Evolutionary conservation across 1,140 invertebrate species (phyloP).

Genomic region (Bicyclus anynana): DNA sequence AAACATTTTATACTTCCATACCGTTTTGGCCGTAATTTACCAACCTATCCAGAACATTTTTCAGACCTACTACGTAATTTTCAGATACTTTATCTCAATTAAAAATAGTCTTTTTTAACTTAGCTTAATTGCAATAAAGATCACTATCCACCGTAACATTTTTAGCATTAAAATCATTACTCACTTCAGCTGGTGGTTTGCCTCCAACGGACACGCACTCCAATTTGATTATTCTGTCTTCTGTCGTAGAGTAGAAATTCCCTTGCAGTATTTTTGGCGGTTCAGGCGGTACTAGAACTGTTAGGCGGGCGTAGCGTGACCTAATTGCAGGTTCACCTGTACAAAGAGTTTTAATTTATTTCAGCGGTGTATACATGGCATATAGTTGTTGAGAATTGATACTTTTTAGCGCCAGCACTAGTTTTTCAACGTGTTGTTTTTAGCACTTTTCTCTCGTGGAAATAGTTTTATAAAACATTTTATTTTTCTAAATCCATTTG

Average conservation of each 20-base stretch:
- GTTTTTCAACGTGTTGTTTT: conserved; percentile 16
- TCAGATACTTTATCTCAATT: conserved; percentile 1
- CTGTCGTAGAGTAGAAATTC: conserved; percentile 87
- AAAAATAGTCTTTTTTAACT: conserved; percentile 1
- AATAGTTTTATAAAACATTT: conserved; percentile 12
- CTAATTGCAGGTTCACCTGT: conserved; percentile 86
- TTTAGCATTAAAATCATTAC: conserved; percentile 28
- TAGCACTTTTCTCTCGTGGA: not conserved
- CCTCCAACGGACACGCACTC: conserved; percentile 93
- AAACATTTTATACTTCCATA: no score
- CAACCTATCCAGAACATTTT: not conserved
- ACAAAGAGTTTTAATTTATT: conserved; percentile 58
- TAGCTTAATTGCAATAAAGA: conserved; percentile 9
- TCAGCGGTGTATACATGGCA: conserved; percentile 29
- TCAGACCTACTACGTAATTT: not conserved
- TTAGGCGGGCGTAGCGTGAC: conserved; percentile 89
- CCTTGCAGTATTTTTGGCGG: conserved; percentile 92
- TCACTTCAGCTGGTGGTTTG: conserved; percentile 94
- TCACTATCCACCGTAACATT: conserved; percentile 8
- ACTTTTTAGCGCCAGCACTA: conserved; percentile 9
- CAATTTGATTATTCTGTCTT: conserved; percentile 92
- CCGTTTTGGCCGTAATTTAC: not conserved
- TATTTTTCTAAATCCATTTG: not conserved
- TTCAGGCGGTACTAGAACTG: conserved; percentile 92
- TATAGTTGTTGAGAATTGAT: conserved; percentile 23